Evolutionary conservation across 2,888 invertebrate genomes (phyloP), one percentile per base, ranked within the genome.

Genomic region (Tetragnatha montana): DNA sequence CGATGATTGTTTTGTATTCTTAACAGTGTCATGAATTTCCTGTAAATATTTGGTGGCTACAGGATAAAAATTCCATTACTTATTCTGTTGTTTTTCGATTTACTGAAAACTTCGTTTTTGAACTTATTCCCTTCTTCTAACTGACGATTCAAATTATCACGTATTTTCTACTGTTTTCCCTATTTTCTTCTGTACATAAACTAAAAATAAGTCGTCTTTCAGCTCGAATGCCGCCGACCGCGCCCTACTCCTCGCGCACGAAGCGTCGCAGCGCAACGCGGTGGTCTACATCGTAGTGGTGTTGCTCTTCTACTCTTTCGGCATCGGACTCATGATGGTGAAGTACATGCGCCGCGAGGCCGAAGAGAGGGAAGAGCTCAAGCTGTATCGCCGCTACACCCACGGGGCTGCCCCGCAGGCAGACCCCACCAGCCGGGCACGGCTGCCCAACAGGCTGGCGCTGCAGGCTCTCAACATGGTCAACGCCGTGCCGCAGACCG

Each of bases 331-430:
- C 80, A 92, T 92, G 92, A 92, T 92, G 92, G 92, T 92, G 68
- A 92, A 92, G 84, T 92, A 92, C 88, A 92, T 92, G 91, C 79
- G 91, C 49, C 91, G 91, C 82, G 92, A 92, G 79, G 91, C 91
- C 49, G 89, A 92, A 76, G 92, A 93, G 81, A 92, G 93, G 84
- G 93, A 93, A 87, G 93, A 93, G 89, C 92, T 92, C 81, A 93
- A 93, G 91, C 91, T 92, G 81, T 93, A 93, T 90, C 92, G 93
- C 76, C 92, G 93, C 82, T 93, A 93, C 91, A 91, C 93, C 60
- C 92, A 92, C 78, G 91, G 91, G 47, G 91, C 92, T 4, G 89
- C 91, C 6, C 91, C 92, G 19, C 75, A 81, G 12, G n/a, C 91
- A 10, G 87, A 90, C 19, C 79, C 91, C 19, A 91, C 91, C 14